phyloP scores from a whole-genome alignment of 2,888 invertebrate species.

The Tryphoninae sp. region DNA sequence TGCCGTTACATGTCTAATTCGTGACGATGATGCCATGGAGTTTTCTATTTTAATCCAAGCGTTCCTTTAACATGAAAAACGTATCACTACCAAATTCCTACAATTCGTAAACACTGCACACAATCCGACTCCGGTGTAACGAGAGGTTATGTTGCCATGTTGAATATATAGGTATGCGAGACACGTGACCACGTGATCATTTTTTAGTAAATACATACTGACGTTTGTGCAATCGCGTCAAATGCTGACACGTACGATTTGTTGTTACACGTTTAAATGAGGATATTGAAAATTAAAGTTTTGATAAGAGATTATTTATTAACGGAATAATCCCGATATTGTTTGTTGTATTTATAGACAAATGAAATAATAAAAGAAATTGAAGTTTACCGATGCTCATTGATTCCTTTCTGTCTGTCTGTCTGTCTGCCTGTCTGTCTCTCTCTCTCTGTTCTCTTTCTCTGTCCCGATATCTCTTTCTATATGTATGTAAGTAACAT shows the following conservation, averaged over 20 bases:
- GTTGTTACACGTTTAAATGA: background rate
- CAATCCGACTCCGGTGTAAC: slow-evolving; percentile 7
- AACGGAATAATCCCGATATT: too few species aligned
- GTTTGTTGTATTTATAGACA: too few species aligned
- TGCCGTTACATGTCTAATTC: slow-evolving; percentile 40
- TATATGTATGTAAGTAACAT: too few species aligned
- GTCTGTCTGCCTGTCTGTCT: too few species aligned
- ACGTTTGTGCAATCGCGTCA: background rate
- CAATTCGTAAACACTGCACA: slow-evolving; percentile 13
- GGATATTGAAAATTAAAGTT: too few species aligned
- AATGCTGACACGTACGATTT: background rate
- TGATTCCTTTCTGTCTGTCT: too few species aligned
- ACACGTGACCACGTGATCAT: background rate
- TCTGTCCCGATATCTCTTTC: too few species aligned
- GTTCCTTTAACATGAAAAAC: background rate
- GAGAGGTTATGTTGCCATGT: slow-evolving; percentile 45
- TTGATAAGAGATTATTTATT: too few species aligned
- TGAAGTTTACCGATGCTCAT: too few species aligned
- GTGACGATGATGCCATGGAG: slow-evolving; percentile 44
- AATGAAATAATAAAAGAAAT: too few species aligned
- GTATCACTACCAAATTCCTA: background rate
- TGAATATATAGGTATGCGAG: background rate
- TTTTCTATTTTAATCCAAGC: slow-evolving; percentile 2
- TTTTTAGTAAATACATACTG: background rate
- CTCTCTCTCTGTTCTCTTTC: too few species aligned